A percentile compares a stretch with the other conserved stretches of the same genome.
phyloP scores from a whole-genome alignment of 2,888 invertebrate species.

The Dioctria linearis region DNA sequence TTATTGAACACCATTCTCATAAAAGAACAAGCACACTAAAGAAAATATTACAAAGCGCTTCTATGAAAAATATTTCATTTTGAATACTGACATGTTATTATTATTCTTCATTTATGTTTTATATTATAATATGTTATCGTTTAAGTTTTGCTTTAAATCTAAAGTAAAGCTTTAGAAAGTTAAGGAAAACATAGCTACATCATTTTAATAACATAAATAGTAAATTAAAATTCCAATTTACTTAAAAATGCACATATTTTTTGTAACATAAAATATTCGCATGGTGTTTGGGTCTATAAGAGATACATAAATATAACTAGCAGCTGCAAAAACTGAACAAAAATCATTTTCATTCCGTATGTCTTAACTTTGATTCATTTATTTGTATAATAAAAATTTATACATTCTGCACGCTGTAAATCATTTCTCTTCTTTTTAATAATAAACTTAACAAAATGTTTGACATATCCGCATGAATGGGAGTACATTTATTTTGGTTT shows the following conservation, averaged over 20 bases:
- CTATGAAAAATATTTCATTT: no score
- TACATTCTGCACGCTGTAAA: constrained; percentile 36
- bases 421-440: constrained; percentile 31
- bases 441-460: constrained; percentile 42
- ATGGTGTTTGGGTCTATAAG: constrained; percentile 60
- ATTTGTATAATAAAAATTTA: constrained; percentile 4
- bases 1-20: no score
- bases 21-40: no score
- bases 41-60: no score
- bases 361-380: constrained; percentile 31
- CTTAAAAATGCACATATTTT: constrained; percentile 64
- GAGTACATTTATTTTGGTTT: constrained; percentile 47
- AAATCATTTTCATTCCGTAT: constrained; percentile 21
- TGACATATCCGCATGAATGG: constrained; percentile 44
- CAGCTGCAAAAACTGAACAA: constrained; percentile 34
- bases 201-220: neutral
- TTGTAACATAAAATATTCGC: constrained; percentile 60
- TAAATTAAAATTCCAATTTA: neutral
- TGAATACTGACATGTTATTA: no score
- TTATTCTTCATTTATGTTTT: no score
- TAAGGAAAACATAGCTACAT: neutral
- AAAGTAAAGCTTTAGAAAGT: neutral
- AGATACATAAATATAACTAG: neutral
- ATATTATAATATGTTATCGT: neutral
- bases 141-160: neutral